Evolutionary conservation across 2,797 vertebrate species (phyloP), one percentile per base, ranked within the genome.

Genomic region (Tadarida brasiliensis): DNA sequence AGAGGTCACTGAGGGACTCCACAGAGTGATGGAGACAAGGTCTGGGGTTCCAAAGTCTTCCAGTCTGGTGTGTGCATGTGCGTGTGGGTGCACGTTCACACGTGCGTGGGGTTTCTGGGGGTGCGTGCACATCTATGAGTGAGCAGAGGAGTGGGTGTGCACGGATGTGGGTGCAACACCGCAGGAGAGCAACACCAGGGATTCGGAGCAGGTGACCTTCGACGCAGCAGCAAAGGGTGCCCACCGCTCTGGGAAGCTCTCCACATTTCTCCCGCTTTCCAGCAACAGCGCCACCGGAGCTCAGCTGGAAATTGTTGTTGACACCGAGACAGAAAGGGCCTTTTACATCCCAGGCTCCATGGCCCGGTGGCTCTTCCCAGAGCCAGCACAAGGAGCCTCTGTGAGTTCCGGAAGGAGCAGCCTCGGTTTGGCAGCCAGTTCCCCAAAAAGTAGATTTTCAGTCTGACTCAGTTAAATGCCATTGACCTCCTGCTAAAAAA

Each of bases 171-270:
- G 51, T 30, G 24, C 68, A 85, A 14, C 8, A 0, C 2, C 17
- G 4, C 35, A 39, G 20, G 56, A 49, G n/a, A 5, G 59, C 0
- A 4, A 17, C 3, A 1, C 0, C 1, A 6, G 24, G 57, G 9
- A 3, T 15, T 61, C 30, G 61, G 74, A 49, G 19, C 35, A 87
- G 17, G 51, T 7, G 80, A 39, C 33, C 33, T 47, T 11, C 24
- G 1, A 5, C 1, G 30, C 49, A 19, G 16, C 59, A 17, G 44
- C 61, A 11, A 1, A 17, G 67, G 30, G 61, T 11, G 7, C 39
- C 68, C 44, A 6, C 1, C 26, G 7, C n/a, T 59, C 63, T 10
- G 39, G 28, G 19, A 54, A 10, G 24, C 68, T 67, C 28, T 70
- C 63, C 61, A 22, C 7, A 0, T 59, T 51, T 39, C 88, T n/a